phyloP scores from a whole-genome alignment of 2,888 invertebrate genomes.

The Acrobasis repandana region DNA sequence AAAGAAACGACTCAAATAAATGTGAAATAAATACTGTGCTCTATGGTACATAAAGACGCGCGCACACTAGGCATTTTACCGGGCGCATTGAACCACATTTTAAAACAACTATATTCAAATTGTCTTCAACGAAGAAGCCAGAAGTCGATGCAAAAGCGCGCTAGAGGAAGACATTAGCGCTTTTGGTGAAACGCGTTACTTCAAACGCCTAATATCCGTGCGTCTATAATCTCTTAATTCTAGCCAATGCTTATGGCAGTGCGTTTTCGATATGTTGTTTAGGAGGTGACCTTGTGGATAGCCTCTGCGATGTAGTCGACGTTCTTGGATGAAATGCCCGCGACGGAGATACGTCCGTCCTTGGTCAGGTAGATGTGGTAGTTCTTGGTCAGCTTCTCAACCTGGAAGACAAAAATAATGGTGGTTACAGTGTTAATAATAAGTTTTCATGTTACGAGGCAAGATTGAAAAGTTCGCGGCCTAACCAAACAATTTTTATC shows the following conservation, averaged over 20 bases:
- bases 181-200: no score
- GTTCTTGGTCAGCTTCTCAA: constrained; percentile 93
- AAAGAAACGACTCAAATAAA: constrained; percentile 35
- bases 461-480: no score
- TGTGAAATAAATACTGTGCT: constrained; percentile 60
- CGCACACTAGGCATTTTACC: no score
- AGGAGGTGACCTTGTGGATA: constrained; percentile 95
- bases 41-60: constrained; percentile 30
- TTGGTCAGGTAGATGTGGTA: constrained; percentile 97
- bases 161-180: no score
- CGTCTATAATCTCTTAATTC: neutral
- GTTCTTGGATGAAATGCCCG: constrained; percentile 97
- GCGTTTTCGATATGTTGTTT: constrained; percentile 47
- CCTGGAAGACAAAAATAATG: constrained; percentile 79
- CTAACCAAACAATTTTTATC: no score
- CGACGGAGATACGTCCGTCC: constrained; percentile 99
- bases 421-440: neutral
- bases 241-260: constrained; percentile 26
- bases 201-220: no score
- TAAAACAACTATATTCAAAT: no score
- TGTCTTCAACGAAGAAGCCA: no score
- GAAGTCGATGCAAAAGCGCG: no score
- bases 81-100: no score
- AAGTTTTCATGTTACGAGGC: no score
- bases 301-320: constrained; percentile 96